Evolutionary conservation across 2,797 vertebrate species (phyloP).

Genomic region (Varecia variegata): DNA sequence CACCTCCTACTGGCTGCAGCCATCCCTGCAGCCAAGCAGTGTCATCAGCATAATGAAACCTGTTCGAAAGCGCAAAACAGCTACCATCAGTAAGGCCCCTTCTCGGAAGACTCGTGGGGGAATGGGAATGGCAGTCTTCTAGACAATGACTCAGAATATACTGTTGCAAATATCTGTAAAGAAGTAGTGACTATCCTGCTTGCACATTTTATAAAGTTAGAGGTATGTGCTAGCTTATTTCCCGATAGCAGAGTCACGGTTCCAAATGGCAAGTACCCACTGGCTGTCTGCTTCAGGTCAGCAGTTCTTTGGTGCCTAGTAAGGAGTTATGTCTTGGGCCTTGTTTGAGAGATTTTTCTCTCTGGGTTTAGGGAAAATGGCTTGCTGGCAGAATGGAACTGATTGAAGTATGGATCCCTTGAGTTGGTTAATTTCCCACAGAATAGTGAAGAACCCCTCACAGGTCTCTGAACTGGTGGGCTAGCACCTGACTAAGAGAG

Average conservation of each 20-base stretch:
- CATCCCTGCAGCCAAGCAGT: slow-evolving; percentile 96
- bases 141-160: neutral
- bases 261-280: neutral
- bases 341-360: neutral
- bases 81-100: slow-evolving; percentile 90
- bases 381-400: neutral
- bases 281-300: neutral
- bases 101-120: accelerated
- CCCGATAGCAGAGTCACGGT: neutral
- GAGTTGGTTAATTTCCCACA: neutral
- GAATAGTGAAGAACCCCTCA: neutral
- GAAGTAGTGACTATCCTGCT: neutral
- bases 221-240: neutral
- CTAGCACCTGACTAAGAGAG: neutral
- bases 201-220: neutral
- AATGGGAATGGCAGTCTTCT: neutral
- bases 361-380: neutral
- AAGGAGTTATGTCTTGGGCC: neutral
- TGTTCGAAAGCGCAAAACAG: slow-evolving; percentile 95
- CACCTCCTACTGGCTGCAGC: slow-evolving; percentile 98
- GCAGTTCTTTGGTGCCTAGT: neutral
- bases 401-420: neutral
- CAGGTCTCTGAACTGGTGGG: neutral
- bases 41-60: slow-evolving; percentile 99
- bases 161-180: neutral